Base-by-base conservation (phyloP, 2,113 vertebrate species). In the Grammomys dolichurus region DNA sequence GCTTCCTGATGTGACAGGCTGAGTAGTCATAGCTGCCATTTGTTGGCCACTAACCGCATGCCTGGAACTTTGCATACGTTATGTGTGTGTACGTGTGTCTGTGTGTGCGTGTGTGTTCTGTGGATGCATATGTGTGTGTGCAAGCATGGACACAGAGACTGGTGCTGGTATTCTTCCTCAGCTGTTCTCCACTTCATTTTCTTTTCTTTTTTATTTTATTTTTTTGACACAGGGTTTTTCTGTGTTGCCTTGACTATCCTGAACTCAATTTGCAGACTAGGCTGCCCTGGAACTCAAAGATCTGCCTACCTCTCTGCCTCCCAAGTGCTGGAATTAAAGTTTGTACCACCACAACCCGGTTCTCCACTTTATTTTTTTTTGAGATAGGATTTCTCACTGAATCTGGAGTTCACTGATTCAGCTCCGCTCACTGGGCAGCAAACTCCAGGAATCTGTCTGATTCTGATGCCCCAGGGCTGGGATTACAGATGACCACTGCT, bases 1-100 rank as follows among this genome's bases (percentile, higher is more conserved):
- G n/a, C 48, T 94, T 95, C 69, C 33, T 90, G 80, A 72, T 46
- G 10, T 69, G 88, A 75, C 58, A 89, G 92, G n/a, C 75, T 43
- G 7, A 63, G 56, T 22, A 48, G 54, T 75, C 76, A 69, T 0
- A 60, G 75, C 28, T 31, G 10, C 58, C 20, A n/a, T 91, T 75
- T 48, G 63, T 31, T 36, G 73, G 81, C 70, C 40, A 72, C 63
- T 95, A 31, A 86, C 17, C 28, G 9, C 0, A 0, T 89, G 51
- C 51, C 92, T 89, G 26, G 36, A 16, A 51, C 58, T 72, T 86
- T 3, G 40, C 40, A 26, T 54, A 36, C 9, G 26, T 31, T 31
- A 1, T 65, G 13, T 85, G 24, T 67, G 26, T 17, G 40, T 16
- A 26, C 22, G 36, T 13, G 33, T 81, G 78, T 58, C 22, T 19